Percentiles rank a stretch among this genome's conserved stretches.
Evolutionary conservation across 2,113 vertebrate species (phyloP).

Genomic region (Elephantulus edwardii): DNA sequence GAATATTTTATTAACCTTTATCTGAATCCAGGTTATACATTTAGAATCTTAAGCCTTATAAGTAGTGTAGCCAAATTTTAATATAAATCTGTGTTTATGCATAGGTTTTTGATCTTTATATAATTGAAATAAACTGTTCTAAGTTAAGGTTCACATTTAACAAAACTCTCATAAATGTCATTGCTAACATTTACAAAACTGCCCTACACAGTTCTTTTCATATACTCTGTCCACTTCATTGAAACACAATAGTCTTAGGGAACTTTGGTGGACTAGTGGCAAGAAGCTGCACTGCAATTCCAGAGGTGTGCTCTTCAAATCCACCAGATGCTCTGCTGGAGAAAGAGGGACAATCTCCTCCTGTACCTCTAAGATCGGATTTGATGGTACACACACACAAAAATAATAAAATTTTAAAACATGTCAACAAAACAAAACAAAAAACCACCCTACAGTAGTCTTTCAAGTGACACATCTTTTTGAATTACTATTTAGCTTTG

Average conservation of each 20-base stretch:
- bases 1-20: slow-evolving; percentile 80
- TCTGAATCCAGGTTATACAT: slow-evolving; percentile 71
- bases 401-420: no score
- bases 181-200: slow-evolving; percentile 65
- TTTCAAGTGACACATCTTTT: slow-evolving; percentile 75
- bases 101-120: slow-evolving; percentile 44
- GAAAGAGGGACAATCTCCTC: no score
- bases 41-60: slow-evolving; percentile 67
- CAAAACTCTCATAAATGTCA: slow-evolving; percentile 73
- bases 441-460: slow-evolving; percentile 63
- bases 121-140: slow-evolving; percentile 61
- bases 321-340: no score
- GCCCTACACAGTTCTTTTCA: no score
- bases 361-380: no score
- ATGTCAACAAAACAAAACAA: no score
- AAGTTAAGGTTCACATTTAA: slow-evolving; percentile 69
- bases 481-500: slow-evolving; percentile 73
- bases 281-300: no score
- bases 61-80: slow-evolving; percentile 58
- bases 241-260: no score
- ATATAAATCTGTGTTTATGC: slow-evolving; percentile 59
- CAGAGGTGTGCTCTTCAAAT: no score
- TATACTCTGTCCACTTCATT: no score
- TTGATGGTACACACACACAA: no score
- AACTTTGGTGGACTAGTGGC: no score